These are phyloP conservation scores for Acheta domesticus DNA, from an alignment of 2,888 invertebrate species.

Conservation along the genomic window DNA sequence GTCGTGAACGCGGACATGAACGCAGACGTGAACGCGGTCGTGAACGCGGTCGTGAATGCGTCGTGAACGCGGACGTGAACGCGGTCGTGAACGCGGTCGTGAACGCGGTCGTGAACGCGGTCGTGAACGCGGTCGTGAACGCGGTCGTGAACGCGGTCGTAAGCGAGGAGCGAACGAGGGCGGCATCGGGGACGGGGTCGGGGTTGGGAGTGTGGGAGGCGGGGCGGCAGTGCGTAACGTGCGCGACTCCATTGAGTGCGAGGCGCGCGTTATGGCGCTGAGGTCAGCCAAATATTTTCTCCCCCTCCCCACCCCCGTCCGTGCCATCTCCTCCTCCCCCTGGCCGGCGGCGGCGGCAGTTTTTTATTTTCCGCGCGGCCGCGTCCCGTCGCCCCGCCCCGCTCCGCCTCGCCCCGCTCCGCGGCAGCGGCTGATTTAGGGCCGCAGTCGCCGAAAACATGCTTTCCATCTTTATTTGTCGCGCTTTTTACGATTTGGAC, in stretches of 20 bases:
- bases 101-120: neutral
- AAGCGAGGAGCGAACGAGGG: neutral
- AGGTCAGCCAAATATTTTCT: constrained; percentile 10
- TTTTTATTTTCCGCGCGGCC: constrained; percentile 7
- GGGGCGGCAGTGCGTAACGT: neutral
- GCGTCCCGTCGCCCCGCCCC: neutral
- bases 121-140: too few relatives aligned
- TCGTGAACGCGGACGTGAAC: neutral
- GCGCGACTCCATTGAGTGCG: neutral
- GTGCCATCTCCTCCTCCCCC: neutral
- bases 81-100: too few relatives aligned
- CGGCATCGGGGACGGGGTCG: neutral
- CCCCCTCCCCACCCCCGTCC: neutral
- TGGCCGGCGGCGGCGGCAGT: neutral
- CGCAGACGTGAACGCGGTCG: too few relatives aligned
- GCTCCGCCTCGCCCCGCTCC: neutral
- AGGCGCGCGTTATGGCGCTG: constrained; percentile 1
- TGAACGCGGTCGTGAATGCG: too few relatives aligned
- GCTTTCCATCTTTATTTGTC: neutral
- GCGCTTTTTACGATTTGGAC: neutral
- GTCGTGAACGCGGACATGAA: too few relatives aligned
- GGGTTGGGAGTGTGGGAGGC: neutral
- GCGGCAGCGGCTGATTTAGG: neutral
- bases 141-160: too few relatives aligned
- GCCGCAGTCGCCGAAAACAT: neutral